Evolutionary conservation across 1,140 invertebrate species (phyloP).

Genomic region (Micrasema longulum): DNA sequence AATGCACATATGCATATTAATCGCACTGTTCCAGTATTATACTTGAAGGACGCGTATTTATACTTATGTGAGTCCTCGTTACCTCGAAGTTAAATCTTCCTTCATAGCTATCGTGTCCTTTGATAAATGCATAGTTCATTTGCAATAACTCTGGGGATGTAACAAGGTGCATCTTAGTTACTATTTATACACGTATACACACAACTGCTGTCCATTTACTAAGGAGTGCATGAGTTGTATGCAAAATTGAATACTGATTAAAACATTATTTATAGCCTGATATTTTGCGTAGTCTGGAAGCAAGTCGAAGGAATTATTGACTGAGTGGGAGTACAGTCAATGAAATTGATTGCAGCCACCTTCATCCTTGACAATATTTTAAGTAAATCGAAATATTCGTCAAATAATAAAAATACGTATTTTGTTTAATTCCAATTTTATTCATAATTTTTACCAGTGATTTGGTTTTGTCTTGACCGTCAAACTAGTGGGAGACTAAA

Average conservation of each 20-base stretch:
- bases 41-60: too few relatives aligned
- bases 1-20: too few relatives aligned
- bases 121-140: constrained; percentile 32
- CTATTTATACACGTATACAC: constrained; percentile 46
- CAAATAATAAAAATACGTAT: too few relatives aligned
- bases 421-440: too few relatives aligned
- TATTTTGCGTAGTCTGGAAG: constrained; percentile 54
- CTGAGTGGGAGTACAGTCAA: constrained; percentile 44
- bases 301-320: constrained; percentile 30
- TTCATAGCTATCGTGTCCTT: not conserved
- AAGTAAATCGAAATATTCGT: too few relatives aligned
- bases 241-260: constrained; percentile 53
- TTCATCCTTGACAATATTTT: too few relatives aligned
- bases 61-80: too few relatives aligned
- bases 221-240: constrained; percentile 30
- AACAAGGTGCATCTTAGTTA: constrained; percentile 45
- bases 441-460: too few relatives aligned
- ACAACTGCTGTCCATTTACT: constrained; percentile 1
- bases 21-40: too few relatives aligned
- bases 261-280: constrained; percentile 50
- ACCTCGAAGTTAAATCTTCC: too few relatives aligned
- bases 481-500: too few relatives aligned
- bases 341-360: constrained; percentile 18
- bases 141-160: constrained; percentile 18
- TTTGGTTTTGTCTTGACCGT: too few relatives aligned